These are phyloP conservation scores for Atrichornis clamosus DNA, from an alignment of 2,113 vertebrate genomes.

Conservation along the genomic window DNA sequence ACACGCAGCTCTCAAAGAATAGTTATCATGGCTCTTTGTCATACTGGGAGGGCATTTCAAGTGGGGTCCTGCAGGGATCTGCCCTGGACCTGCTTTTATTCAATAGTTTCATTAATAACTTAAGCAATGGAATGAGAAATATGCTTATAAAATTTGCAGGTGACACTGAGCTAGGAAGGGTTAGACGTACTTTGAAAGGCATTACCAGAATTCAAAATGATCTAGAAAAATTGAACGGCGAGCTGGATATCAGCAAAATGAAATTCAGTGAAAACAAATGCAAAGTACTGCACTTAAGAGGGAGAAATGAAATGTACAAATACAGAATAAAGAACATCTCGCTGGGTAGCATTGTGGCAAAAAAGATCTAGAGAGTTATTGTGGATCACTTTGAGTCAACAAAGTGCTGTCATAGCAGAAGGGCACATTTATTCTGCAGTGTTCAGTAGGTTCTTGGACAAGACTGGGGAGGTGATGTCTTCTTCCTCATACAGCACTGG, in stretches of 20 bases:
- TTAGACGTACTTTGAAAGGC: not conserved
- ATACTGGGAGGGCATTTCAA: slow-evolving; percentile 17
- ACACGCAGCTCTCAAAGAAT: not conserved
- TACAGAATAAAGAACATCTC: not conserved
- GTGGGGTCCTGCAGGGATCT: slow-evolving; percentile 14
- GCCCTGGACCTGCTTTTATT: slow-evolving; percentile 3
- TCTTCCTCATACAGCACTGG: not conserved
- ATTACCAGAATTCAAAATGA: slow-evolving; percentile 16
- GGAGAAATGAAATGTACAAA: slow-evolving; percentile 6
- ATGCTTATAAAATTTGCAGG: slow-evolving; percentile 44
- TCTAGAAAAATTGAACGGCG: not conserved
- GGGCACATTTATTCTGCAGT: not conserved
- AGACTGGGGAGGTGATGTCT: not conserved
- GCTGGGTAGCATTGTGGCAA: not conserved
- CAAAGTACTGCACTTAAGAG: not conserved
- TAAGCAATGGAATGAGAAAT: not conserved
- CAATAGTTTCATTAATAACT: slow-evolving; percentile 48
- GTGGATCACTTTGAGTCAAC: not conserved
- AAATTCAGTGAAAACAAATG: slow-evolving; percentile 23
- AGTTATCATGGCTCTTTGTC: not conserved
- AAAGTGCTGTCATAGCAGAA: not conserved
- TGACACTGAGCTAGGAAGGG: not conserved
- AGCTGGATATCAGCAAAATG: not conserved
- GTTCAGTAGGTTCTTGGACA: not conserved
- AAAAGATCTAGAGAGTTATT: not conserved